Base-by-base conservation (phyloP, 1,140 invertebrate genomes). In the Monochamus saltuarius region DNA sequence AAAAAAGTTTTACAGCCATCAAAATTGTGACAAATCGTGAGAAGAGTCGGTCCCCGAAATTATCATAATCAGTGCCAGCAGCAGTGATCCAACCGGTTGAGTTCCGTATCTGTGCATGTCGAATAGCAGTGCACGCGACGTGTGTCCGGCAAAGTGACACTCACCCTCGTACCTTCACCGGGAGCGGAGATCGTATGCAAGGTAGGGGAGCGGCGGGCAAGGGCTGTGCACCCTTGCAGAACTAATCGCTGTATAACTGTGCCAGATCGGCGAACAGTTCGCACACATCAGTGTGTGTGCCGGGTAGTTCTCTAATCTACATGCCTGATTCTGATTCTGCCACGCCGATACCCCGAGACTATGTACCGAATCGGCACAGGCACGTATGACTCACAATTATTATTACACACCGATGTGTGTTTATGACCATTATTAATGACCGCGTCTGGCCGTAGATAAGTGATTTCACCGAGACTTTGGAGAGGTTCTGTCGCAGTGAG, bases 201-300 rank as follows among this genome's bases (percentile, higher is more conserved):
- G 59, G 59, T 64, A 64, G 56, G 62, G 62, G 61, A 53, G 52
- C 11, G 14, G 16, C 4, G 37, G 13, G 13, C 22, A 22, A 50
- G 58, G 49, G 55, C 17, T 58, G 52, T 53, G 65, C 67, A 70
- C 68, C 70, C 69, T 65, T 68, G 71, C 68, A 66, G 68, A 72
- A 73, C 71, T 70, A 73, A 73, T 73, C 71, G 68, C 52, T 64
- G 64, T 66, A 68, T 71, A 72, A 72, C 71, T 66, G 69, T 65
- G 67, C 66, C 65, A 65, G 67, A 65, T 68, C 67, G 59, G 37
- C 19, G 56, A 56, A 59, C 52, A 58, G 60, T 66, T 54, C 46
- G 53, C 63, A 68, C 60, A 68, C 56, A 67, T 64, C 57, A 52
- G 66, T 43, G 56, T 56, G 51, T 45, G 54, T 56, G n/a, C 61